Conservation (phyloP, 1,140 invertebrate genomes). For the Hyphantria cunea region DNA sequence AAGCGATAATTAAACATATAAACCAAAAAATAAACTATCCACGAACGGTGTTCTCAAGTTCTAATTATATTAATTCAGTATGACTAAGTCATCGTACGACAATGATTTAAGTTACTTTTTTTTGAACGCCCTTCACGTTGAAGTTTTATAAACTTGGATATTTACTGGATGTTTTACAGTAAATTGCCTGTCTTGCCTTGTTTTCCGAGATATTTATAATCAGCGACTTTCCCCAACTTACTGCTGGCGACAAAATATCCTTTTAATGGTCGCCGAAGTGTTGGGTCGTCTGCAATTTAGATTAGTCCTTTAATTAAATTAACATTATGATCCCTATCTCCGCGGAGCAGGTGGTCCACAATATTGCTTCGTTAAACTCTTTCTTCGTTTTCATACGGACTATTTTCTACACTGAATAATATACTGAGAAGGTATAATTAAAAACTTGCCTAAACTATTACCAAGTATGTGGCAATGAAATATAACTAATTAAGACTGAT, state of each 20-base stretch:
- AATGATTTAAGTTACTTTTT: too few relatives aligned
- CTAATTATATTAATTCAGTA: too few relatives aligned
- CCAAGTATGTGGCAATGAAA: too few relatives aligned
- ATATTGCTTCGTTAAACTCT: constrained; percentile 67
- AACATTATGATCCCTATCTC: constrained; percentile 80
- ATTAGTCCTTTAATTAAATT: constrained; percentile 82
- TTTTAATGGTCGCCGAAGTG: constrained; percentile 75
- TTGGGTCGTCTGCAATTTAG: constrained; percentile 80
- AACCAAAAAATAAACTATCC: too few relatives aligned
- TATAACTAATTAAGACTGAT: too few relatives aligned
- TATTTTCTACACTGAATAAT: constrained; percentile 22
- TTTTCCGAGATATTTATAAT: constrained; percentile 71
- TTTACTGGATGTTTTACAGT: constrained; percentile 52
- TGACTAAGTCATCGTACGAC: too few relatives aligned
- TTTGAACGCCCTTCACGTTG: too few relatives aligned
- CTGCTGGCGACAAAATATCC: constrained; percentile 72
- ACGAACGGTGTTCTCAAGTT: too few relatives aligned
- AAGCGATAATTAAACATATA: too few relatives aligned
- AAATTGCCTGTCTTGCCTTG: constrained; percentile 48
- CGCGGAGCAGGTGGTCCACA: constrained; percentile 68
- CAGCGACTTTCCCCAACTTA: constrained; percentile 65
- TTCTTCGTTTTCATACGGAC: constrained; percentile 37
- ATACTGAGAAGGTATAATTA: not conserved
- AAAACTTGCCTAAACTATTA: too few relatives aligned
- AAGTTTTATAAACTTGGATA: constrained; percentile 44